Percentiles rank a stretch among this genome's conserved stretches.
Evolutionary conservation across 2,113 vertebrate genomes (phyloP).

Genomic region (Myiozetetes cayanensis): DNA sequence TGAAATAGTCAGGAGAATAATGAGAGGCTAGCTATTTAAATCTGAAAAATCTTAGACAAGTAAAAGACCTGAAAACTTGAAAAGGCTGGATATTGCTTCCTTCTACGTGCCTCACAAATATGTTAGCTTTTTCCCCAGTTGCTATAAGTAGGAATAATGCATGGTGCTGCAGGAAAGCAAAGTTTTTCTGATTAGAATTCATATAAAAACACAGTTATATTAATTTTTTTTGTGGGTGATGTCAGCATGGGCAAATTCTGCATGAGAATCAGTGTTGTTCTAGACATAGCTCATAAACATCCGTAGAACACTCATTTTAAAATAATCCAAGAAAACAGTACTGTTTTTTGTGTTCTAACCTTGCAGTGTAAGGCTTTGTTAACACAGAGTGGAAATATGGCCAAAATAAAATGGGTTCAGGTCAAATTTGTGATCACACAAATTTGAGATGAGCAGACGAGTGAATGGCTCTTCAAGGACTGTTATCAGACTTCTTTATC

Average conservation of each 20-base stretch:
- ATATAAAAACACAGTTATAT: background rate
- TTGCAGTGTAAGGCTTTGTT: background rate
- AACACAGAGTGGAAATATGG: background rate
- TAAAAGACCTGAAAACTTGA: background rate
- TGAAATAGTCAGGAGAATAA: background rate
- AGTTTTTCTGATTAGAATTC: background rate
- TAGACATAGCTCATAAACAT: background rate
- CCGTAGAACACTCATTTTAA: background rate
- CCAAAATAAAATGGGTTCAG: background rate
- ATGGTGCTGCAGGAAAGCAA: background rate
- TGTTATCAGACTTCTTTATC: background rate
- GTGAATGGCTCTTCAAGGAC: background rate
- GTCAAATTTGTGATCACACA: background rate
- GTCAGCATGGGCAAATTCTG: background rate
- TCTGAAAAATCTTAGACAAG: background rate
- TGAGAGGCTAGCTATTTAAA: background rate
- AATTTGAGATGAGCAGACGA: background rate
- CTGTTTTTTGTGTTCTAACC: background rate
- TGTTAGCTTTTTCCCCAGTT: background rate
- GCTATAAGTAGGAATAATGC: background rate
- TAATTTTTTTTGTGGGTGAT: background rate
- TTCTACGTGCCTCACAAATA: background rate
- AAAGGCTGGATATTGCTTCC: background rate
- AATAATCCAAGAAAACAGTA: background rate
- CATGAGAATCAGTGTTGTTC: background rate